Base-by-base conservation (phyloP, 2,113 vertebrate genomes). In the Tragelaphus scriptus region DNA sequence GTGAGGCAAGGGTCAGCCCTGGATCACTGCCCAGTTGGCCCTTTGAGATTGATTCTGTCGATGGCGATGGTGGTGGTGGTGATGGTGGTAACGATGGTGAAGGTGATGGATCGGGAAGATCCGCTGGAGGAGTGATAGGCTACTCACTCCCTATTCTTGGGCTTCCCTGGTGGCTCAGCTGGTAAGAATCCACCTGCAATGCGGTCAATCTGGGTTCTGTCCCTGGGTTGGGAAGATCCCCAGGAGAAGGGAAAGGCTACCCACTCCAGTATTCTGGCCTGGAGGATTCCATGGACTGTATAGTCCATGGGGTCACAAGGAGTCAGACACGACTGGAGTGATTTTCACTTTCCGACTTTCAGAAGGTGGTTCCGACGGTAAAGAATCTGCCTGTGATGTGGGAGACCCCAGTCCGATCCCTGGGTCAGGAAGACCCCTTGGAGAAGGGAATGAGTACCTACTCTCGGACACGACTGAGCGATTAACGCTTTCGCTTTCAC, bases 111-210 rank as follows among this genome's bases (percentile, higher is more conserved):
- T 71, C 36, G 2, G 68, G 68, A 71, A 40, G 19, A 40, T 6
- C 19, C 1, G 1, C n/a, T 71, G n/a, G 19, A 40, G 68, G n/a
- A 40, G n/a, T n/a, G 9, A 2, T 1, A 12, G n/a, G n/a, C n/a
- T 21, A 2, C 65, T 17, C 65, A 36, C 17, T 36, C 0, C 65
- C n/a, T 36, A 5, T 21, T 36, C 65, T 71, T 21, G n/a, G n/a
- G n/a, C 9, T 36, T 71, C 65, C 65, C 9, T 71, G n/a, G 65
- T 36, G 65, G 17, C 65, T 36, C 65, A 36, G 65, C n/a, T 71
- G n/a, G 17, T 5, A 71, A 71, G 65, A 36, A 36, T 71, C n/a
- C n/a, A 11, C 65, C 65, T 71, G 32, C n/a, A 71, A 5, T 11
- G 65, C 9, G 9, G 65, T n/a, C 1, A 1, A 11, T 17, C 65